A percentile compares a stretch with the other conserved stretches of the same genome.
These are phyloP conservation scores for Oegoconia quadripuncta DNA, from an alignment of 2,888 invertebrate species.

Conservation along the genomic window DNA sequence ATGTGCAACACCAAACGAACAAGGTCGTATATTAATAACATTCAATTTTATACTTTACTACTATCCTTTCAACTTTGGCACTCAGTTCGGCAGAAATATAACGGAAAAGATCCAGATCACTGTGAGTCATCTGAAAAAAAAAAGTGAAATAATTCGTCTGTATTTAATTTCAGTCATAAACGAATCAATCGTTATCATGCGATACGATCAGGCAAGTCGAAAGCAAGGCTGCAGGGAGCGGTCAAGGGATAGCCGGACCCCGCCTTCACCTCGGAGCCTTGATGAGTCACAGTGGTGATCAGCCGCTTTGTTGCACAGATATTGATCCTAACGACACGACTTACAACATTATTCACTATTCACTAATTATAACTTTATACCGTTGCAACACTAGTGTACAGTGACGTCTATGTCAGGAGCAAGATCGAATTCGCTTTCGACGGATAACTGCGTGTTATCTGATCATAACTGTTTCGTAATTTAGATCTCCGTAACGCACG, in stretches of 20 bases:
- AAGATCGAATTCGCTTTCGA: conserved; percentile 47
- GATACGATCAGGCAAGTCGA: conserved; percentile 56
- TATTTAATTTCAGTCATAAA: conserved; percentile 15
- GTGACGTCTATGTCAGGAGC: conserved; percentile 37
- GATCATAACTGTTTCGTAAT: conserved; percentile 61
- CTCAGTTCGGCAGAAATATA: background rate
- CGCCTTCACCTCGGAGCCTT: conserved; percentile 59
- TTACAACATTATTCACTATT: conserved; percentile 47
- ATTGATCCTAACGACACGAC: conserved; percentile 54
- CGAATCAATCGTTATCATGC: conserved; percentile 42
- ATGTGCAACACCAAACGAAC: conserved; percentile 29
- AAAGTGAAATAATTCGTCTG: background rate
- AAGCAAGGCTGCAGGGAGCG: conserved; percentile 70
- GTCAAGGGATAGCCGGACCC: conserved; percentile 62
- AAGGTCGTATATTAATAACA: conserved; percentile 20
- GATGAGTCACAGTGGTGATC: conserved; percentile 57
- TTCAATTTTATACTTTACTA: conserved; percentile 3
- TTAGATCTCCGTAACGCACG: conserved; percentile 47
- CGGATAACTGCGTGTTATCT: conserved; percentile 55
- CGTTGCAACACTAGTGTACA: conserved; percentile 36
- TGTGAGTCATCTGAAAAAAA: conserved; percentile 1
- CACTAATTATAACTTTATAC: conserved; percentile 59
- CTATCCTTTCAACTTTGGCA: conserved; percentile 10
- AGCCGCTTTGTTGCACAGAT: conserved; percentile 48
- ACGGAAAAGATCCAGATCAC: background rate